These are phyloP conservation scores for Chrysochloris asiatica DNA, from an alignment of 2,113 vertebrate species.

Conservation along the genomic window DNA sequence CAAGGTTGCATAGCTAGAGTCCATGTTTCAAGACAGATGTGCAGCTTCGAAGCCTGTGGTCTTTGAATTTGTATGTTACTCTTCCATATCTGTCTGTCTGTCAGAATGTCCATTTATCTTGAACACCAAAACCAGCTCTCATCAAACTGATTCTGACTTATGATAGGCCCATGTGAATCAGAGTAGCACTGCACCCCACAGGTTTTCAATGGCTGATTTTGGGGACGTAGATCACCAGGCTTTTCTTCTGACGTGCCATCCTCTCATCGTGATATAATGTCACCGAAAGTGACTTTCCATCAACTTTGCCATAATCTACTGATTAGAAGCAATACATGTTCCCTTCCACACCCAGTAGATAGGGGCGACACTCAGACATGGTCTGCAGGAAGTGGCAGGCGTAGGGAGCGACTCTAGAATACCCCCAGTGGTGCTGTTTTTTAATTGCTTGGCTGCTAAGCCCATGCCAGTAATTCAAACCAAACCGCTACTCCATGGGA, in stretches of 20 bases:
- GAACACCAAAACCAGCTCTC: too few species aligned
- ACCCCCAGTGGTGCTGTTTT: too few species aligned
- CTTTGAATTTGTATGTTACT: not conserved
- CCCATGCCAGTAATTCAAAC: too few species aligned
- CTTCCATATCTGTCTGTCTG: not conserved
- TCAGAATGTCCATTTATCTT: not conserved
- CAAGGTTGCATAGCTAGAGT: not conserved
- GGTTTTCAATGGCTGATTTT: not conserved
- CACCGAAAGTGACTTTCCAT: not conserved
- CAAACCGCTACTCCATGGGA: too few species aligned
- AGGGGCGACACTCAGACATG: not conserved
- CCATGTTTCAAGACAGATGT: not conserved
- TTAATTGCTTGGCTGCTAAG: too few species aligned
- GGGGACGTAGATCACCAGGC: not conserved
- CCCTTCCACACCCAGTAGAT: not conserved
- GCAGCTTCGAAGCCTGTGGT: not conserved
- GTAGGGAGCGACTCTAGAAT: not conserved
- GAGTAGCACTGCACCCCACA: not conserved
- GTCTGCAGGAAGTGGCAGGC: not conserved
- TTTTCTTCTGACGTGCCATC: not conserved
- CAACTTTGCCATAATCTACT: too few species aligned
- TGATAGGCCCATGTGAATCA: too few species aligned
- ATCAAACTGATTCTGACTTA: too few species aligned
- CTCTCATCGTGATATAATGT: not conserved
- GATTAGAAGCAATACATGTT: not conserved